A percentile compares a stretch with the other conserved stretches of the same genome.
Conservation (phyloP, 2,797 vertebrate species). For the Gouania willdenowi region DNA sequence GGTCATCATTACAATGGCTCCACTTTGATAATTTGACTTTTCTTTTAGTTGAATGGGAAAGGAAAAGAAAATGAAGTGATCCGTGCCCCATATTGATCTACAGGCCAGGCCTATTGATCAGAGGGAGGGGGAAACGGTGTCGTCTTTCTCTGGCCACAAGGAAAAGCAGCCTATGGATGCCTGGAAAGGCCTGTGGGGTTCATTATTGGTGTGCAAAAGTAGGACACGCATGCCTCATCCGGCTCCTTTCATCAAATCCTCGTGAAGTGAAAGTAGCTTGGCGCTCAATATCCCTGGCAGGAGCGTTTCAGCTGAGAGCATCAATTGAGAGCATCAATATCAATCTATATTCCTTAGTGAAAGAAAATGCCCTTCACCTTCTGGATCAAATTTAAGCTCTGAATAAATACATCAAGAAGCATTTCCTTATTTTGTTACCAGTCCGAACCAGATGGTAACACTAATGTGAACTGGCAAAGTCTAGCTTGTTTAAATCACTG, state of each 20-base stretch:
- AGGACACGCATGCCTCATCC: slow-evolving; percentile 17
- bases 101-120: slow-evolving; percentile 68
- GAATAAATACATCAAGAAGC: slow-evolving; percentile 34
- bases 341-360: slow-evolving; percentile 39
- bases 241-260: slow-evolving; percentile 26
- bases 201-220: slow-evolving; percentile 25
- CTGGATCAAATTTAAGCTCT: slow-evolving; percentile 16
- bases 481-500: slow-evolving; percentile 35
- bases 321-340: slow-evolving; percentile 45
- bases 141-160: slow-evolving; percentile 28
- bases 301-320: slow-evolving; percentile 21
- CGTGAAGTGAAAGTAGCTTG: slow-evolving; percentile 10
- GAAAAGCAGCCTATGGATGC: slow-evolving; percentile 3
- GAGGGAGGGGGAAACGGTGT: slow-evolving; percentile 18
- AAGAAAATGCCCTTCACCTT: slow-evolving; percentile 25
- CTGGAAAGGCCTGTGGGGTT: slow-evolving; percentile 10
- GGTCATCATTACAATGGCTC: slow-evolving; percentile 27
- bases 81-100: slow-evolving; percentile 68
- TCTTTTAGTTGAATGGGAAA: slow-evolving; percentile 1
- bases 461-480: slow-evolving; percentile 15
- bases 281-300: slow-evolving; percentile 20
- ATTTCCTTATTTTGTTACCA: slow-evolving; percentile 11
- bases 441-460: slow-evolving; percentile 29
- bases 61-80: slow-evolving; percentile 70
- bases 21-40: slow-evolving; percentile 1